Evolutionary conservation across 23 tunicate genomes (phyloP), one percentile per base, ranked within the genome.

Genomic region (Botrylloides violaceus): DNA sequence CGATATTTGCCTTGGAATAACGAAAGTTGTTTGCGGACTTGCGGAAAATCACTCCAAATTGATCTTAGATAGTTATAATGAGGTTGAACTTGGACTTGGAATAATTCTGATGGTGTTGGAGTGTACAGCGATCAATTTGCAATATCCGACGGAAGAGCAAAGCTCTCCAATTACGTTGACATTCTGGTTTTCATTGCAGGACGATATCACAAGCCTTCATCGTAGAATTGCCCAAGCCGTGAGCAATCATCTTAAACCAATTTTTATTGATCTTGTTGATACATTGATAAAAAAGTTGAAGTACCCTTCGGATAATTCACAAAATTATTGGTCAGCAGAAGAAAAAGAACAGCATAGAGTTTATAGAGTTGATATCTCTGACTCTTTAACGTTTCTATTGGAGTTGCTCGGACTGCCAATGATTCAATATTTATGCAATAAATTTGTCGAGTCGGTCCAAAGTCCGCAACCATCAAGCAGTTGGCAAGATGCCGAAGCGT

Each of bases 181-280:
- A 1, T 95, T 95, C 72, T 95, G 99, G 99, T 95, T 79, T 71
- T 76, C 96, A 18, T 59, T 95, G 36, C 97, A 90, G 70, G 97
- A 90, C 75, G 97, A 90, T 64, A 58, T 88, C 0, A 76, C 63
- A 65, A 61, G 76, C 26, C n/a, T 78, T 49, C 36, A 66, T 2
- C 53, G 15, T 7, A 29, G 60, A 3, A 36, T 59, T 7, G 82
- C 73, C 9, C 34, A 39, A 15, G 43, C 66, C 1, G 31, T 75
- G 0, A 25, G 47, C 4, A 61, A 57, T 26, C 79, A 74, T 1
- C 29, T 95, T 4, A 70, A 73, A 34, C 87, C 85, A 20, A 57
- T 71, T 30, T 95, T 75, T 62, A 86, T 57, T 68, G 68, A 82
- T 37, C 73, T 95, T 15, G 79, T 84, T 5, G 70, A 78, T 9